Base-by-base conservation (phyloP, 2,888 invertebrate species). In the Ariolimax columbianus region DNA sequence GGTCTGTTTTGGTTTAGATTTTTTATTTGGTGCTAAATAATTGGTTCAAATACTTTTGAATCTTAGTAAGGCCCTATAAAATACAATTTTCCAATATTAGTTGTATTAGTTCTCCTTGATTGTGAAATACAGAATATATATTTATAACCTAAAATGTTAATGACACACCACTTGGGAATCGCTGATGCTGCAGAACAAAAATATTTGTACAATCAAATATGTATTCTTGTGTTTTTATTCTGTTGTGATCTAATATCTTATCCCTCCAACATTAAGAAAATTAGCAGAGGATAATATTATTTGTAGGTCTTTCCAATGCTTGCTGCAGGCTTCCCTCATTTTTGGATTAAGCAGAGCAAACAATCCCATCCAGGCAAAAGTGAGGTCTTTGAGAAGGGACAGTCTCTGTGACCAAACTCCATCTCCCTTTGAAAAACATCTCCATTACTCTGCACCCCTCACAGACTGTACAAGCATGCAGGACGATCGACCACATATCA, bases 401-500 rank as follows among this genome's bases (percentile, higher is more conserved):
- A 38, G 38, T 11, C 7, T 19, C 11, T 63, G 63, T 59, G 38
- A 38, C 26, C 33, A n/a, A 11, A 63, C n/a, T 0, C 23, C 77
- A 40, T 63, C 77, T 1, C 40, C 63, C 1, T 43, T 38, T 59
- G 59, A 63, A 63, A 59, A 4, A 3, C 36, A 78, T 14, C 11
- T 38, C 11, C 11, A 3, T 78, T 26, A 38, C 17, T n/a, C 40
- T 40, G 59, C 38, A 36, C 7, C 9, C 26, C 11, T 19, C 43
- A 4, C 40, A 26, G 75, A 47, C 51, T 14, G 75, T 33, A 19
- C 47, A 43, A 55, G 26, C 23, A 78, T 78, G 77, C 17, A 26
- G 43, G 68, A 26, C 19, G 40, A 38, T n/a, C 33, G 23, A 6
- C 63, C 78, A 36, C 87, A 86, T 68, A 36, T 66, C 55, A 87